Percentiles rank a stretch among this genome's conserved stretches.
phyloP scores from a whole-genome alignment of 1,140 invertebrate genomes.

The Caenorhabditis remanei region DNA sequence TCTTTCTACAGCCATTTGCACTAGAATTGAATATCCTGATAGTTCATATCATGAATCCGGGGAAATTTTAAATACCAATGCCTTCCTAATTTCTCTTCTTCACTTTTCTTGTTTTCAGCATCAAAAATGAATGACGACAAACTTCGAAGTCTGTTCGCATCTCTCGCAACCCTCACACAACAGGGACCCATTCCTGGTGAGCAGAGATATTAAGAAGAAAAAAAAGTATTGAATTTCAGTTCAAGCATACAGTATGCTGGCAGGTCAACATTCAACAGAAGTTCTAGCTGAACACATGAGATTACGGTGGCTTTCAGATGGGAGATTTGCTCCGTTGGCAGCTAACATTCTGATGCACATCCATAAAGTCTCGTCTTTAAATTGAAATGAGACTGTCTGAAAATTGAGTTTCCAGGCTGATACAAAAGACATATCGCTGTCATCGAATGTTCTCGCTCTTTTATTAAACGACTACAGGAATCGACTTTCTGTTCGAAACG shows the following conservation, averaged over 20 bases:
- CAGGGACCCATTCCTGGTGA: slow-evolving; percentile 63
- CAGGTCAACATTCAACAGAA: slow-evolving; percentile 55
- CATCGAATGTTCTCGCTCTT: slow-evolving; percentile 60
- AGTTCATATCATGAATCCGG: no score
- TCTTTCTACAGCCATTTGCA: background rate
- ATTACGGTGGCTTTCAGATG: slow-evolving; percentile 64
- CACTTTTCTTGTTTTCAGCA: background rate
- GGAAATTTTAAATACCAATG: background rate
- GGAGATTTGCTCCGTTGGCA: slow-evolving; percentile 60
- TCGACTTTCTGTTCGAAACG: slow-evolving; percentile 62
- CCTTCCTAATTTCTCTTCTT: background rate
- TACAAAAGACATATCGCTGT: slow-evolving; percentile 41
- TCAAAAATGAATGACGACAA: slow-evolving; percentile 58
- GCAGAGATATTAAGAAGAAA: background rate
- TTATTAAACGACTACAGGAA: slow-evolving; percentile 66
- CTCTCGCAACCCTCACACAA: slow-evolving; percentile 59
- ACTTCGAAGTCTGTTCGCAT: slow-evolving; percentile 60
- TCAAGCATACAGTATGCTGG: slow-evolving; percentile 64
- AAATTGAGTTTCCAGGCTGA: slow-evolving; percentile 17
- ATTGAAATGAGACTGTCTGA: background rate
- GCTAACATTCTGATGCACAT: slow-evolving; percentile 64
- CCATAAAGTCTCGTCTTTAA: slow-evolving; percentile 46
- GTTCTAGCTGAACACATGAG: slow-evolving; percentile 65
- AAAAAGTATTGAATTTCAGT: slow-evolving; percentile 56
- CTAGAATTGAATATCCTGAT: no score